Evolutionary conservation across 1,140 invertebrate genomes (phyloP), one percentile per base, ranked within the genome.

Genomic region (Pseudomyrmex pallidus): DNA sequence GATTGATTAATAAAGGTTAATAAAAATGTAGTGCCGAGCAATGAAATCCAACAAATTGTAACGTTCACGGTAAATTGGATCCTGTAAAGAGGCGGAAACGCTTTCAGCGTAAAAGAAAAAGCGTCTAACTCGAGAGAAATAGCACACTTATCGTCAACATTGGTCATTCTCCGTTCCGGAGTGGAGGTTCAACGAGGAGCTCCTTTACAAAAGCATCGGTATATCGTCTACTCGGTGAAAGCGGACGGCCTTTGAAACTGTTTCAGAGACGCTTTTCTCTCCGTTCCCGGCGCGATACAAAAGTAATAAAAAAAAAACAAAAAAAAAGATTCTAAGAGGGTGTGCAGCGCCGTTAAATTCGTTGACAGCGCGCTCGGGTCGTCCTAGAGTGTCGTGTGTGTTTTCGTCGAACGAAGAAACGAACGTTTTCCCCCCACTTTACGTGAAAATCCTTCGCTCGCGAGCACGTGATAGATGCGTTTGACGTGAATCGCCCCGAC

Each of bases 401-500:
- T 67, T 74, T 73, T 67, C 74, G 72, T 84, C 70, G 56, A 78
- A 84, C 61, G 78, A 48, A 85, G 70, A 73, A 73, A 73, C 70
- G 61, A 22, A 76, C 78, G 63, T 86, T 54, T 22, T 25, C 20
- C 9, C 44, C 12, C 15, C 12, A 0, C 17, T 50, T 57, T 9
- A 15, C 66, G 25, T 87, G 82, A 87, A 35, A 87, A 87, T 84
- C 63, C 57, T 87, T 70, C 86, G 73, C 73, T 87, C 54, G 54
- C 85, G 80, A 54, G 80, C n/a, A 86, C 82, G 61, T 84, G 86
- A 87, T 87, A 80, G 86, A 87, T 84, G 82, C 85, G 74, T 87
- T 87, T 80, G 74, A 87, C 70, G 82, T 76, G 80, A 74, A 62
- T 72, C 63, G 74, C 17, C 54, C 63, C 48, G 63, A 52, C 78